Percentiles rank a stretch among this genome's conserved stretches.
These are phyloP conservation scores for Lepidocyrtoides sp. DNA, from an alignment of 2,888 invertebrate species.

Conservation along the genomic window DNA sequence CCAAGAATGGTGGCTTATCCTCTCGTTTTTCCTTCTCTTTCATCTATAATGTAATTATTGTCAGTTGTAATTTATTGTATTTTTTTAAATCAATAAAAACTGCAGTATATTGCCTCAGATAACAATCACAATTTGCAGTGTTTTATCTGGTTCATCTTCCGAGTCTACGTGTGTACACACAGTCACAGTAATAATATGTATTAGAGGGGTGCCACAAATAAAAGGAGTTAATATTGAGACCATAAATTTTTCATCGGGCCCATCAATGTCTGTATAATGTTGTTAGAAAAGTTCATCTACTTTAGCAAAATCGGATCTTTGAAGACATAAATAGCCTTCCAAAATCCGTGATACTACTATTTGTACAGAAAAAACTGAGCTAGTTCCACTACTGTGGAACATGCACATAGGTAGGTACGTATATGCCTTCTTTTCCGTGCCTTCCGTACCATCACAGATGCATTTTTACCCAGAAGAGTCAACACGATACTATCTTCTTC, in stretches of 20 bases:
- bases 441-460: background rate
- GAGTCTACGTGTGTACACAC: background rate
- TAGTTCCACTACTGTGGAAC: no score
- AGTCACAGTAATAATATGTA: background rate
- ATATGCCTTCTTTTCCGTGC: no score
- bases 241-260: conserved; percentile 65
- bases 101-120: background rate
- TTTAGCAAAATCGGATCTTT: conserved; percentile 49
- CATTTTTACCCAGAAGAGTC: background rate
- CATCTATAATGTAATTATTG: conserved; percentile 86
- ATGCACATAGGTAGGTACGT: no score
- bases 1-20: conserved; percentile 94
- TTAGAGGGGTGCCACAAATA: background rate
- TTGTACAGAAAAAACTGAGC: no score
- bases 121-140: conserved; percentile 53
- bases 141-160: background rate
- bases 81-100: conserved; percentile 22
- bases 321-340: conserved; percentile 17
- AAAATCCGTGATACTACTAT: conserved; percentile 13
- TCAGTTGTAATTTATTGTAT: conserved; percentile 23
- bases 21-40: conserved; percentile 91
- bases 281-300: conserved; percentile 57
- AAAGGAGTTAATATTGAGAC: conserved; percentile 53
- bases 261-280: conserved; percentile 69
- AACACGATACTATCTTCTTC: background rate